These are phyloP conservation scores for Paramormyrops kingsleyae DNA, from an alignment of 2,113 vertebrate genomes.

Conservation along the genomic window DNA sequence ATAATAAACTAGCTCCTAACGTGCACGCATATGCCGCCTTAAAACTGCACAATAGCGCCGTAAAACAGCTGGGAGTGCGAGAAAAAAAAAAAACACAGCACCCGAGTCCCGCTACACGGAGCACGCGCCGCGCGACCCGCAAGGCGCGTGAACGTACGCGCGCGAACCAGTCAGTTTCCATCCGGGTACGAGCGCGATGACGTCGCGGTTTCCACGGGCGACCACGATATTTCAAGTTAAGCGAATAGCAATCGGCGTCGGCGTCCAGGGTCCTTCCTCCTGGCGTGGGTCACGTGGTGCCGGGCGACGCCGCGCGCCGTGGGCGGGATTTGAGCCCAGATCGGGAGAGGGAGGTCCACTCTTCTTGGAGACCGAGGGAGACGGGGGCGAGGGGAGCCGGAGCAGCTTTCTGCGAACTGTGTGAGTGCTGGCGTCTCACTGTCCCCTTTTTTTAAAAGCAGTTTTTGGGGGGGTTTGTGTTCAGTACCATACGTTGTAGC, in stretches of 20 bases:
- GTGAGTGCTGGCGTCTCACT: slow-evolving; percentile 48
- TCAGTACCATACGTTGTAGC: background rate
- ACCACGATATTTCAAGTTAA: slow-evolving; percentile 51
- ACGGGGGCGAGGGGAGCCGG: slow-evolving; percentile 50
- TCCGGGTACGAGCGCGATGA: slow-evolving; percentile 43
- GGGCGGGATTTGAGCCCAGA: slow-evolving; percentile 59
- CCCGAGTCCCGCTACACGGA: background rate
- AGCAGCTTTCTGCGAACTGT: slow-evolving; percentile 48
- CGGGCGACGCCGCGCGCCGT: slow-evolving; percentile 48
- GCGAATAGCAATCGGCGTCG: slow-evolving; percentile 61
- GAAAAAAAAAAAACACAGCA: background rate
- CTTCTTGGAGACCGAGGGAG: slow-evolving; percentile 57
- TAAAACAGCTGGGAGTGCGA: slow-evolving; percentile 10
- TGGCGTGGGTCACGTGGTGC: slow-evolving; percentile 59
- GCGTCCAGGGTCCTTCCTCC: slow-evolving; percentile 47
- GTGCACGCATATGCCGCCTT: background rate
- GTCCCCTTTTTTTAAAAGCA: background rate
- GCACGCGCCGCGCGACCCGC: background rate
- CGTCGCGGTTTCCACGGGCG: slow-evolving; percentile 65
- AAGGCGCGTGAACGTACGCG: background rate
- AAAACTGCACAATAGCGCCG: slow-evolving; percentile 20
- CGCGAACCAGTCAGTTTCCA: slow-evolving; percentile 10
- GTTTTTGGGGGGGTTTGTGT: background rate
- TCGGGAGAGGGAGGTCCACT: slow-evolving; percentile 53
- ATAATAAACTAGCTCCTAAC: slow-evolving; percentile 19